Conservation (phyloP, 1,140 invertebrate species). For the Hormaphis cornu region DNA sequence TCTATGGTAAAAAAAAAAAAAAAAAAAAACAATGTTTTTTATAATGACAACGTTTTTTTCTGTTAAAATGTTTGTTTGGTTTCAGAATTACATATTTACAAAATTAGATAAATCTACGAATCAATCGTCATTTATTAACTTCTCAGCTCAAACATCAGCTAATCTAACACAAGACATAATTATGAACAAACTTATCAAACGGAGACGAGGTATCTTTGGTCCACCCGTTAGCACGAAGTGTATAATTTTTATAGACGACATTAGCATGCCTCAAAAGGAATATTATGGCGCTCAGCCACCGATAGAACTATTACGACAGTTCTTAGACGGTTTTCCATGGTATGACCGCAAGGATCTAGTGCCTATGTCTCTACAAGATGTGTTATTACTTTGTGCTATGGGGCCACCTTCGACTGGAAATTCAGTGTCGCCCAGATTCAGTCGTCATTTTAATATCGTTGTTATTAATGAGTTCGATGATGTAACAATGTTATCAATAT, state of each 20-base stretch:
- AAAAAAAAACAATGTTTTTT: not conserved
- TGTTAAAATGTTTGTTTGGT: conserved; percentile 22
- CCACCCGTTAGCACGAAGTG: conserved; percentile 80
- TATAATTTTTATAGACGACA: conserved; percentile 88
- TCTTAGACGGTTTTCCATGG: conserved; percentile 84
- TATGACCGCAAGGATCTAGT: conserved; percentile 82
- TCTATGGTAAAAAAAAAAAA: conserved; percentile 44
- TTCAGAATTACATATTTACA: conserved; percentile 69
- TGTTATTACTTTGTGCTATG: conserved; percentile 74
- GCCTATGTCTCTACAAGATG: conserved; percentile 76
- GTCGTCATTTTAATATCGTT: conserved; percentile 80
- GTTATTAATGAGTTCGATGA: conserved; percentile 87
- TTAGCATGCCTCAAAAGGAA: conserved; percentile 83
- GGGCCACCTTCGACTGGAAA: conserved; percentile 73
- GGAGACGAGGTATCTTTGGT: conserved; percentile 84
- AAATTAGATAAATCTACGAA: conserved; percentile 70
- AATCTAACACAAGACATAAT: conserved; percentile 92
- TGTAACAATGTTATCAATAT: conserved; percentile 73
- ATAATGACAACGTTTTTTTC: not conserved
- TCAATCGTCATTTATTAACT: conserved; percentile 79
- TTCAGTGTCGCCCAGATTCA: conserved; percentile 73
- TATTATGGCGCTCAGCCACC: conserved; percentile 84
- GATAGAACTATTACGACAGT: conserved; percentile 81
- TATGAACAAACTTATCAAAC: conserved; percentile 87
- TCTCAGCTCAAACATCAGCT: conserved; percentile 87